phyloP scores from a whole-genome alignment of 2,113 vertebrate genomes.

The Otocyon megalotis region DNA sequence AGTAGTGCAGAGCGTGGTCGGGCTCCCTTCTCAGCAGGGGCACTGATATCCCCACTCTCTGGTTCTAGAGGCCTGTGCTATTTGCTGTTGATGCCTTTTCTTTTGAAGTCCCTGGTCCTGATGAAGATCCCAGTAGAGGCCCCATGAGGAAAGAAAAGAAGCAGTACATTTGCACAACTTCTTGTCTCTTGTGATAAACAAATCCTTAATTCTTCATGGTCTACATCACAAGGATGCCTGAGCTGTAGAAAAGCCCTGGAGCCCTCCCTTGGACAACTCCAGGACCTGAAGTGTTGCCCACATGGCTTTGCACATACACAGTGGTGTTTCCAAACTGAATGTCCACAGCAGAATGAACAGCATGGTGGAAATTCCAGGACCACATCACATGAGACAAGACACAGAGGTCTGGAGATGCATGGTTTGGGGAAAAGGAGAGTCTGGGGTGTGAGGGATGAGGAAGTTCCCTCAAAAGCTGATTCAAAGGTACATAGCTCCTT shows the following conservation, averaged over 20 bases:
- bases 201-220: neutral
- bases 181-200: neutral
- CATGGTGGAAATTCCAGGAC: neutral
- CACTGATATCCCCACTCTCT: neutral
- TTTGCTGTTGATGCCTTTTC: neutral
- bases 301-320: fast-evolving
- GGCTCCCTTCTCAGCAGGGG: neutral
- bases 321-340: neutral
- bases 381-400: neutral
- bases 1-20: neutral
- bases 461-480: neutral
- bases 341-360: neutral
- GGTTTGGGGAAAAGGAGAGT: neutral
- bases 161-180: neutral
- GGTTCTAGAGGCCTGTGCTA: neutral
- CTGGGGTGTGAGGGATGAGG: neutral
- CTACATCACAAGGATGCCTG: neutral
- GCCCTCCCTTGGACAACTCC: neutral
- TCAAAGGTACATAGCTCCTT: neutral
- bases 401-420: neutral
- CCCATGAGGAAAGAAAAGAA: fast-evolving
- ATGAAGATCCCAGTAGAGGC: neutral
- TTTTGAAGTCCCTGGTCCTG: neutral
- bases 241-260: neutral
- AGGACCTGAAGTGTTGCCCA: neutral